phyloP scores from a whole-genome alignment of 2,797 vertebrate species.

The Apodemus agrarius region DNA sequence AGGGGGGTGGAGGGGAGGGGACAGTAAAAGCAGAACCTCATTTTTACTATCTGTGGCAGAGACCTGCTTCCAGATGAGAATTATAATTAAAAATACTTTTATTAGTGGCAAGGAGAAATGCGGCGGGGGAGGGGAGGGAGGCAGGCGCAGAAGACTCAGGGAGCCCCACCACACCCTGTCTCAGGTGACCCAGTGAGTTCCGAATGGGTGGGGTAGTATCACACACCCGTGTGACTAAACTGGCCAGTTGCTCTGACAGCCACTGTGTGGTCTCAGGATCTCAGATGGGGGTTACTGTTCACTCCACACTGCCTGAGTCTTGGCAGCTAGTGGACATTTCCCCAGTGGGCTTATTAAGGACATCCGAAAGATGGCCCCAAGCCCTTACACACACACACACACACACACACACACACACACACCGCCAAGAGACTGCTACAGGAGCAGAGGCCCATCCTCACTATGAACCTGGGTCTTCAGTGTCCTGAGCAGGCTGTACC shows the following conservation, averaged over 20 bases:
- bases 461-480: not conserved
- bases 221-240: too few species aligned
- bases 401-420: too few species aligned
- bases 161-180: not conserved
- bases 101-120: slow-evolving; percentile 72
- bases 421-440: not conserved
- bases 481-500: not conserved
- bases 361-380: not conserved
- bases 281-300: not conserved
- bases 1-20: not conserved
- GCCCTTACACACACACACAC: too few species aligned
- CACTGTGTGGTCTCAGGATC: not conserved
- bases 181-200: not conserved
- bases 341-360: not conserved
- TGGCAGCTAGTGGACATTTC: not conserved
- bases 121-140: not conserved
- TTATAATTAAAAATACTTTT: slow-evolving; percentile 86
- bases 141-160: slow-evolving; percentile 30
- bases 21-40: slow-evolving; percentile 70
- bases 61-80: slow-evolving; percentile 84
- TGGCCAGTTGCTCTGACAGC: not conserved
- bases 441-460: not conserved
- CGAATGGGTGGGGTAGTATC: too few species aligned
- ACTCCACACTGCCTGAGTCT: not conserved
- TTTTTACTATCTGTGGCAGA: slow-evolving; percentile 84